Percentiles rank a stretch among this genome's conserved stretches.
phyloP scores from a whole-genome alignment of 2,113 vertebrate species.

The Daubentonia madagascariensis region DNA sequence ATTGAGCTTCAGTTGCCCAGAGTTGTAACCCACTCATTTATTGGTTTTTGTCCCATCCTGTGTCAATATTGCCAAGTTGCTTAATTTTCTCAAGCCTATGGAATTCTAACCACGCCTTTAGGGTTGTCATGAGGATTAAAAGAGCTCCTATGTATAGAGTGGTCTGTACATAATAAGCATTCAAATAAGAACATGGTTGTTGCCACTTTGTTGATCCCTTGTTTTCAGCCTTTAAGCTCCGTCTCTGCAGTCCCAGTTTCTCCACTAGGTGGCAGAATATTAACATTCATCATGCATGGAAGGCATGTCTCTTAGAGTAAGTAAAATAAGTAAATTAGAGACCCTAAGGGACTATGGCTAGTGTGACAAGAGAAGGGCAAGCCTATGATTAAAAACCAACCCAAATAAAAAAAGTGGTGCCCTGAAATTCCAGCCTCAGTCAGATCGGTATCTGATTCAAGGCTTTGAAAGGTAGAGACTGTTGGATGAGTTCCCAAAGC shows the following conservation, averaged over 20 bases:
- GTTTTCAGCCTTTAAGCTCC: constrained; percentile 8
- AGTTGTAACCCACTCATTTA: not conserved
- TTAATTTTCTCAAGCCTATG: constrained; percentile 42
- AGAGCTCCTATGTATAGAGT: not conserved
- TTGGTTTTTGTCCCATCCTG: not conserved
- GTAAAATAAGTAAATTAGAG: constrained; percentile 69
- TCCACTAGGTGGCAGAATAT: constrained; percentile 77
- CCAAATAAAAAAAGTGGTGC: constrained; percentile 74
- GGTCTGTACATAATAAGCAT: not conserved
- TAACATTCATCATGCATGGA: constrained; percentile 63
- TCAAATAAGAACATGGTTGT: not conserved
- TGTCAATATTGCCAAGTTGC: not conserved
- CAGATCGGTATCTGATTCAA: constrained; percentile 75
- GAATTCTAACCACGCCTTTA: not conserved
- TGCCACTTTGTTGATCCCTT: not conserved
- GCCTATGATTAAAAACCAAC: constrained; percentile 69
- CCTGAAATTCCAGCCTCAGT: constrained; percentile 71
- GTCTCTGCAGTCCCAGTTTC: constrained; percentile 14
- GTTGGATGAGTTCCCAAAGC: constrained; percentile 74
- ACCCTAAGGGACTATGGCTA: constrained; percentile 63
- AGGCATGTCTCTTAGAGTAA: constrained; percentile 18
- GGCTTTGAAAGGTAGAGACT: constrained; percentile 72
- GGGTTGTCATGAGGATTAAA: not conserved
- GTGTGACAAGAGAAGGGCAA: constrained; percentile 73
- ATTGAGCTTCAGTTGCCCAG: not conserved